These are phyloP conservation scores for Spea hammondii DNA, from an alignment of 2,797 vertebrate genomes.

Conservation along the genomic window DNA sequence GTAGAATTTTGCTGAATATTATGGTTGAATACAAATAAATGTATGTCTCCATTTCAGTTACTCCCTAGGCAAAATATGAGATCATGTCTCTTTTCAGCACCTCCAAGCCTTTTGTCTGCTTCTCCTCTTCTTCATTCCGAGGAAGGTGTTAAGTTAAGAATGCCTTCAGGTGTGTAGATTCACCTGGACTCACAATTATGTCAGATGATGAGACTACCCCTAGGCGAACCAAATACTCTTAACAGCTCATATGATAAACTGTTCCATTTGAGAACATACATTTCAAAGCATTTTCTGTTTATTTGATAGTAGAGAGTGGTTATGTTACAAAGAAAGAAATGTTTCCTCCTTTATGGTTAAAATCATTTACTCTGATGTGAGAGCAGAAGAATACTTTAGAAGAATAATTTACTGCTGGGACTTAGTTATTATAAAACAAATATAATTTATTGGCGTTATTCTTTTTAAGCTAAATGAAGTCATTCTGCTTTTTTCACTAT, in stretches of 20 bases:
- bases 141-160: neutral
- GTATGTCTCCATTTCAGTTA: neutral
- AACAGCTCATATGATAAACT: conserved; percentile 4
- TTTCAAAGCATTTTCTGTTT: neutral
- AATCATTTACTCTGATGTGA: neutral
- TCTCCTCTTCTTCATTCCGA: neutral
- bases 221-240: neutral
- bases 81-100: conserved; percentile 11
- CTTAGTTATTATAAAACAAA: neutral
- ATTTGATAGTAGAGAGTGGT: neutral
- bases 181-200: conserved; percentile 21
- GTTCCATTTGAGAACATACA: neutral
- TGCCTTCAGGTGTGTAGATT: conserved; percentile 15
- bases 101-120: conserved; percentile 5
- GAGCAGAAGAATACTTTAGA: neutral
- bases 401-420: neutral
- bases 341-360: neutral
- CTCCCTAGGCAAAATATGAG: conserved; percentile 3
- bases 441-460: neutral
- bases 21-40: neutral
- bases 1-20: neutral
- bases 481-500: neutral
- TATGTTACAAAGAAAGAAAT: neutral
- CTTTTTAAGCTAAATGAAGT: neutral
- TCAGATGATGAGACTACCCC: neutral